Evolutionary conservation across 2,797 vertebrate species (phyloP).

Genomic region (Hyperoplus lanceolatus): DNA sequence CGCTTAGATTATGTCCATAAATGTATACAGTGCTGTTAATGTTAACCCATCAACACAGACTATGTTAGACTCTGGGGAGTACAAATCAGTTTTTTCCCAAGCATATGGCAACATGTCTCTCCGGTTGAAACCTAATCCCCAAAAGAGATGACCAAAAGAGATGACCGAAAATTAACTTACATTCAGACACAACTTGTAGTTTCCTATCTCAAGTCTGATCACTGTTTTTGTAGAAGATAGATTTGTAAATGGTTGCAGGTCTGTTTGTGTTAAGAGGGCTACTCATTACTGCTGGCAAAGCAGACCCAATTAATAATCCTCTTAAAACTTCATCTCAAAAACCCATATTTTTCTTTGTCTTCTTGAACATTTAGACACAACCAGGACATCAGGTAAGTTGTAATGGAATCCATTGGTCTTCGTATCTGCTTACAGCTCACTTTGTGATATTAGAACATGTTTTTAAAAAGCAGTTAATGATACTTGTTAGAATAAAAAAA

Average conservation of each 20-base stretch:
- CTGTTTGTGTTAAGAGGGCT: neutral
- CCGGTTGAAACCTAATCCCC: neutral
- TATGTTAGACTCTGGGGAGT: constrained; percentile 26
- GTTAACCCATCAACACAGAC: constrained; percentile 26
- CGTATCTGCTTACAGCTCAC: neutral
- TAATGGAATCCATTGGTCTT: neutral
- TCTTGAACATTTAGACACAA: neutral
- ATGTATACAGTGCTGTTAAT: constrained; percentile 24
- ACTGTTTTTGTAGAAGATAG: neutral
- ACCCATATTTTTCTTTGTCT: neutral
- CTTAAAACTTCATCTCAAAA: neutral
- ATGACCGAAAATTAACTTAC: neutral
- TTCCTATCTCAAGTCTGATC: neutral
- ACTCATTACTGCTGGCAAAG: constrained; percentile 1
- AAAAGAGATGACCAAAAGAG: neutral
- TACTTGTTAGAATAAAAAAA: neutral
- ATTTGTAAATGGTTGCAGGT: neutral
- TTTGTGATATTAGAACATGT: neutral
- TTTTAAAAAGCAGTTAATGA: neutral
- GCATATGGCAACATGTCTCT: neutral
- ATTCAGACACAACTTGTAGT: neutral
- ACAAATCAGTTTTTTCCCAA: constrained; percentile 6
- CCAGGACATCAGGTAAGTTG: neutral
- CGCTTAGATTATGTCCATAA: neutral
- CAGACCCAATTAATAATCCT: neutral